Evolutionary conservation across 2,888 invertebrate species (phyloP), one percentile per base, ranked within the genome.

Genomic region (Melipona beecheii): DNA sequence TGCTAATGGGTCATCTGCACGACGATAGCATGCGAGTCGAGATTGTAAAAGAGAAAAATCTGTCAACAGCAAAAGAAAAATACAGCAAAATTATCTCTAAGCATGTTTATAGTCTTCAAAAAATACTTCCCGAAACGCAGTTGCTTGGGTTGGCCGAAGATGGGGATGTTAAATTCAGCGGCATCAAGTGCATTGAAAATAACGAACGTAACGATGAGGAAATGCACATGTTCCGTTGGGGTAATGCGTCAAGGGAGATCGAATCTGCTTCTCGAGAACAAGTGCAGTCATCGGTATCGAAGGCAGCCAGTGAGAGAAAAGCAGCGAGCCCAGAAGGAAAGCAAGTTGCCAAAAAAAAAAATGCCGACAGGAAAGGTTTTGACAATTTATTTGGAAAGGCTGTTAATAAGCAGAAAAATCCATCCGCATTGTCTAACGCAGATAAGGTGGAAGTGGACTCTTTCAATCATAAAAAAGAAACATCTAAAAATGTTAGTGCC

Each of bases 81-180:
- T 95, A 94, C 75, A 79, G 84, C 2, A 91, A 90, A 73, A 87
- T 95, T 19, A 89, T 93, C 43, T 94, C 94, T 0, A 92, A 95
- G 76, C 95, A 95, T 84, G 82, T 95, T 52, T 95, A 95, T 80
- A 95, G 95, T 71, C 75, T 95, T 24, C 95, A 95, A 80, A 95
- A 93, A 86, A 79, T 87, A 15, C 79, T 94, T n/a, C 84, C 88
- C 0, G 89, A 93, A 49, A 83, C 94, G 43, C 90, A 93, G 74
- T 62, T 92, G 6, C 89, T 94, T 24, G 92, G 92, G 13, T 86
- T 86, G 19, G 74, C 88, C 36, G 93, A 90, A 15, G 86, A 89
- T 65, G 93, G 93, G 6, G 92, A 94, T 84, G 56, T 91, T 13
- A 90, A 87, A 60, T 93, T 87, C 58, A 92, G 93, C 69, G 92